These are phyloP conservation scores for Charina bottae DNA, from an alignment of 2,113 vertebrate genomes.

Conservation along the genomic window DNA sequence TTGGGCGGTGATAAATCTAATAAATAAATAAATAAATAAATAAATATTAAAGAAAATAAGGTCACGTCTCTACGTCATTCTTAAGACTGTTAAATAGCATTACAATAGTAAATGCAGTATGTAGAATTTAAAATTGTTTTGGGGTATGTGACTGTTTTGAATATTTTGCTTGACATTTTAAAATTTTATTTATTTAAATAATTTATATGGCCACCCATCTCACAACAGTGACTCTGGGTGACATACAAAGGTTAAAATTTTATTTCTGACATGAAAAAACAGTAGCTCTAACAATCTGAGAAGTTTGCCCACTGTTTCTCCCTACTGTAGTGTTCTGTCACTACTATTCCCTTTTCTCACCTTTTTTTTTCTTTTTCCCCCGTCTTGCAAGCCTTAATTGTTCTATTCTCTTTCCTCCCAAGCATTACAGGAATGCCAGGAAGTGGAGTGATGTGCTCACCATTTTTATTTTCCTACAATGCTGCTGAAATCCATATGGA, in stretches of 20 bases:
- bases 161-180: neutral
- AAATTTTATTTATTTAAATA: neutral
- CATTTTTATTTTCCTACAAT: neutral
- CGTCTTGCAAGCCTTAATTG: no score
- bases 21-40: no score
- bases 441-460: neutral
- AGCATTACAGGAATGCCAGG: neutral
- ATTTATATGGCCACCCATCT: neutral
- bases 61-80: neutral
- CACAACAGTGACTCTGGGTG: no score
- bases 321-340: no score
- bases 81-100: neutral
- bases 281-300: neutral
- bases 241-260: neutral
- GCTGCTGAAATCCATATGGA: neutral
- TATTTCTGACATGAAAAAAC: neutral
- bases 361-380: no score
- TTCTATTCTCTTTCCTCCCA: no score
- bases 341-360: neutral
- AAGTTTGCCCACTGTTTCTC: neutral
- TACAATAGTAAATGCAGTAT: neutral
- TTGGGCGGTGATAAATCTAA: no score
- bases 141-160: neutral
- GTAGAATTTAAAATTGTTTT: neutral
- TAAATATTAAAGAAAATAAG: neutral